Conservation (phyloP, 92 coral and sea anemone genomes). For the Micromussa lordhowensis region DNA sequence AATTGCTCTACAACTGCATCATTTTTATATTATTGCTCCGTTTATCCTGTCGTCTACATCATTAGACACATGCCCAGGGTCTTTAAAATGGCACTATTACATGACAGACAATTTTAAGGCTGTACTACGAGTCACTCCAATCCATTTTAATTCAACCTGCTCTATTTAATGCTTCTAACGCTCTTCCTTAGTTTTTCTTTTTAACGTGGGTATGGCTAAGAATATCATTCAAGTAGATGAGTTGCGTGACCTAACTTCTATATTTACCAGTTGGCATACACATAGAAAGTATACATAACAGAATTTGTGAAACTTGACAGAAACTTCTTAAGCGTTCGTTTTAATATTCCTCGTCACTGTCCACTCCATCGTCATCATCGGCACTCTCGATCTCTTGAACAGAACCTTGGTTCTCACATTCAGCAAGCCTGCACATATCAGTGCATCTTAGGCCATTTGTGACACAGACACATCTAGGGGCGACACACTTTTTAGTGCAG, state of each 20-base stretch:
- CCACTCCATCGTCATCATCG: slow-evolving; percentile 1
- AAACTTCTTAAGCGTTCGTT: not conserved
- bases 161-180: not conserved
- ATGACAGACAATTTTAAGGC: not conserved
- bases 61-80: not conserved
- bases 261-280: not conserved
- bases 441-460: slow-evolving; percentile 47
- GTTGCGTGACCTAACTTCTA: not conserved
- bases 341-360: slow-evolving; percentile 5
- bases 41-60: too few species aligned
- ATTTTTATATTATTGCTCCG: too few species aligned
- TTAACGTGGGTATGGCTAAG: not conserved
- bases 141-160: not conserved
- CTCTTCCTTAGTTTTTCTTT: not conserved
- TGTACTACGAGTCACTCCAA: not conserved
- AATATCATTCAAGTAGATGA: not conserved
- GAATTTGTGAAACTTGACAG: not conserved
- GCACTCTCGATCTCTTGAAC: slow-evolving; percentile 12
- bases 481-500: slow-evolving; percentile 24
- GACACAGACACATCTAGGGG: slow-evolving; percentile 36
- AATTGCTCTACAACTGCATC: too few species aligned
- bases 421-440: slow-evolving; percentile 48
- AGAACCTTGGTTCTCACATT: slow-evolving; percentile 35
- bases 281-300: not conserved
- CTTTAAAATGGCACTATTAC: not conserved